These are phyloP conservation scores for Drosophila melanica DNA, from an alignment of 1,140 invertebrate species.

Conservation along the genomic window DNA sequence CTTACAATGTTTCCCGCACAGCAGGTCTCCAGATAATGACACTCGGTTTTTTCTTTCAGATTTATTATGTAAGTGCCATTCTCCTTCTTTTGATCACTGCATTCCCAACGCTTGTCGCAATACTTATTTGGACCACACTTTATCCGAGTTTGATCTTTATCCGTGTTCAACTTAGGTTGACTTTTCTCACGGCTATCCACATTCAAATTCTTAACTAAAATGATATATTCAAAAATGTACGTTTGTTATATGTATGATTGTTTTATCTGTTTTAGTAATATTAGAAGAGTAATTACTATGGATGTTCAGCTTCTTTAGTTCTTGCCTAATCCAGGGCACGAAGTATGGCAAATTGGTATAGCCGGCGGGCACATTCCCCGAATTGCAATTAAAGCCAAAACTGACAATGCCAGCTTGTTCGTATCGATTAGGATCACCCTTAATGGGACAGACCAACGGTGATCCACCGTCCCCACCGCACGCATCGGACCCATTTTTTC, in stretches of 20 bases:
- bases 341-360: constrained; percentile 89
- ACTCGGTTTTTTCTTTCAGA: not conserved
- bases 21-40: constrained; percentile 40
- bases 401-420: constrained; percentile 87
- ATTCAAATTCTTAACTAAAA: too few relatives aligned
- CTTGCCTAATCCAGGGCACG: constrained; percentile 87
- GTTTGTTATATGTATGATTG: not conserved
- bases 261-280: not conserved
- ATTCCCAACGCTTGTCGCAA: constrained; percentile 8
- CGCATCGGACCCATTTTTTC: constrained; percentile 89
- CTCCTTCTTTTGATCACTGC: not conserved
- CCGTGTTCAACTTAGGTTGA: too few relatives aligned
- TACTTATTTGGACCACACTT: not conserved
- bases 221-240: too few relatives aligned
- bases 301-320: constrained; percentile 8
- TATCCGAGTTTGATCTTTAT: too few relatives aligned
- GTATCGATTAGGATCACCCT: constrained; percentile 84
- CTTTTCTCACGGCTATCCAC: too few relatives aligned
- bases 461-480: constrained; percentile 90
- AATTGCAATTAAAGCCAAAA: constrained; percentile 87
- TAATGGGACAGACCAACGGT: constrained; percentile 88
- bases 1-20: constrained; percentile 17
- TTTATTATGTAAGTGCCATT: constrained; percentile 3
- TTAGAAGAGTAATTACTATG: constrained; percentile 14
- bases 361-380: constrained; percentile 88